A percentile compares a stretch with the other conserved stretches of the same genome.
These are phyloP conservation scores for Petromus typicus DNA, from an alignment of 2,113 vertebrate genomes.

Conservation along the genomic window DNA sequence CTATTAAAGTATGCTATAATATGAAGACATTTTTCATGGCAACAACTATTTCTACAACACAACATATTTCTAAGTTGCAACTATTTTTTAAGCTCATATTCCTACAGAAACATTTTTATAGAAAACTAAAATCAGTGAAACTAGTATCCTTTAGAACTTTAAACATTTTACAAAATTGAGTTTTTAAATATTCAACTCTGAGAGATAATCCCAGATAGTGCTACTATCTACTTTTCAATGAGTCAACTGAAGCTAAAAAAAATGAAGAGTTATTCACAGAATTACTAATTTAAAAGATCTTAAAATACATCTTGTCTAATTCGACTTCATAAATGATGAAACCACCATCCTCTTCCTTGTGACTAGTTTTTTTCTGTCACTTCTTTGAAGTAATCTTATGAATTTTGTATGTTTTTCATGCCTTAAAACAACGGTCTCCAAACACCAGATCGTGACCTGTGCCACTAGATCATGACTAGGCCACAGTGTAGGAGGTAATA, in stretches of 20 bases:
- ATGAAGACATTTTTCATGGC: not conserved
- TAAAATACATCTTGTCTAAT: not conserved
- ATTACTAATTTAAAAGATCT: not conserved
- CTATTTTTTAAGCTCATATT: not conserved
- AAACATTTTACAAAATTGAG: conserved; percentile 41
- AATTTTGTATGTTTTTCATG: not conserved
- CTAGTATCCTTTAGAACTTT: not conserved
- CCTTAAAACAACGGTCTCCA: not conserved
- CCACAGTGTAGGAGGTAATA: not conserved
- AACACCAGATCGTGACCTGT: not conserved
- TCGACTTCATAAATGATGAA: not conserved
- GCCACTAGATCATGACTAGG: too few species aligned
- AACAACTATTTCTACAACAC: not conserved
- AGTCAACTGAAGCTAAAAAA: not conserved
- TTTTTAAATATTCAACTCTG: conserved; percentile 33
- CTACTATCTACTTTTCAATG: conserved; percentile 18
- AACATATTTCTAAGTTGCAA: not conserved
- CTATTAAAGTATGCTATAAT: conserved; percentile 22
- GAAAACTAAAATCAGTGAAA: not conserved
- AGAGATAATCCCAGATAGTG: not conserved
- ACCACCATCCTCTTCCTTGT: not conserved
- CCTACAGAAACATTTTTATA: not conserved
- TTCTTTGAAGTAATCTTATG: not conserved
- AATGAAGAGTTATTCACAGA: not conserved
- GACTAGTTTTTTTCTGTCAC: not conserved